Evolutionary conservation across 2,113 vertebrate species (phyloP).

Genomic region (Bagarius yarrelli): DNA sequence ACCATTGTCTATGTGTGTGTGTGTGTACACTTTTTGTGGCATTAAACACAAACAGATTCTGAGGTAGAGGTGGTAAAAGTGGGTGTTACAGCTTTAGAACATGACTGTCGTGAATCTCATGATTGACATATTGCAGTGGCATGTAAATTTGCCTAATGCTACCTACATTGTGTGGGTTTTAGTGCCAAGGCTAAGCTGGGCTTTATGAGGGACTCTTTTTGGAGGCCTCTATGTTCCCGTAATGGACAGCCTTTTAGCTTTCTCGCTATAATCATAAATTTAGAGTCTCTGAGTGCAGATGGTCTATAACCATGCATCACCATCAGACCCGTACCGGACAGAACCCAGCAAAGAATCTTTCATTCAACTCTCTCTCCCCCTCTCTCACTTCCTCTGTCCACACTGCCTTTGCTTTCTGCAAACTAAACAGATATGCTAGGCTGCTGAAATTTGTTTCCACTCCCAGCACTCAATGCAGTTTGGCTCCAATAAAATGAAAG

Average conservation of each 20-base stretch:
- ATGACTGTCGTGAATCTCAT: conserved; percentile 50
- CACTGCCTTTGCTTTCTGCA: conserved; percentile 70
- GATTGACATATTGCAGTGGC: conserved; percentile 59
- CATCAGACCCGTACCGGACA: conserved; percentile 64
- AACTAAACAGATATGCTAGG: conserved; percentile 67
- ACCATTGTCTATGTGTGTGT: not conserved
- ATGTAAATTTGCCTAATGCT: conserved; percentile 61
- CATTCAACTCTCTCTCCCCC: conserved; percentile 24
- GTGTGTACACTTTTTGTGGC: conserved; percentile 14
- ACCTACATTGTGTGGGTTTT: conserved; percentile 54
- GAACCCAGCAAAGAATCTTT: conserved; percentile 64
- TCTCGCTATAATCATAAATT: conserved; percentile 79
- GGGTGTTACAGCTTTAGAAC: conserved; percentile 41
- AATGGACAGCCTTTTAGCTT: conserved; percentile 78
- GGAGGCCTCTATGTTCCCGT: conserved; percentile 76
- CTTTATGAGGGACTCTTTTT: conserved; percentile 66
- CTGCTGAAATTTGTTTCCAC: conserved; percentile 64
- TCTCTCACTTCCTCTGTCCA: conserved; percentile 43
- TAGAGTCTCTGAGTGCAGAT: conserved; percentile 77
- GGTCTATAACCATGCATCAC: conserved; percentile 84
- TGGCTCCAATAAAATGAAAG: conserved; percentile 62
- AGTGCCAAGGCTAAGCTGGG: conserved; percentile 56
- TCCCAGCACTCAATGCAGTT: conserved; percentile 59
- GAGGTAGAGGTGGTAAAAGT: conserved; percentile 22
- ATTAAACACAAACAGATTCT: conserved; percentile 35